Percentiles rank a stretch among this genome's conserved stretches.
These are phyloP conservation scores for Corapipo altera DNA, from an alignment of 2,113 vertebrate species.

Conservation along the genomic window DNA sequence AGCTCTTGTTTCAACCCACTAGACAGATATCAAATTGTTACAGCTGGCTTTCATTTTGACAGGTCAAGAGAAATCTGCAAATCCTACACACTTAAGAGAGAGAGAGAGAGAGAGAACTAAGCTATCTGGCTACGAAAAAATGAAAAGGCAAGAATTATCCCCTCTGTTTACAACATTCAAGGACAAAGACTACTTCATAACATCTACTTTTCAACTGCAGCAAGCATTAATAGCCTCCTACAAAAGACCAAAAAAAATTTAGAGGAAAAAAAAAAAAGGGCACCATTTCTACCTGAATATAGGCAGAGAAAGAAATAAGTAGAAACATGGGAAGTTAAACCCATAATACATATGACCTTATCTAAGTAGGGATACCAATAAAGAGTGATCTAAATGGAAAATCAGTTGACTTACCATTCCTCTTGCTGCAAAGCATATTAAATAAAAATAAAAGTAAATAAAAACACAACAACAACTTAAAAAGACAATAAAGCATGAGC, in stretches of 20 bases:
- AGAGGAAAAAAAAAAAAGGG: background rate
- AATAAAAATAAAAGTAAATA: background rate
- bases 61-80: background rate
- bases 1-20: background rate
- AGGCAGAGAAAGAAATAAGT: background rate
- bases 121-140: background rate
- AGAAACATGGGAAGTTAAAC: background rate
- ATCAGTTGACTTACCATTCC: background rate
- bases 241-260: background rate
- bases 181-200: background rate
- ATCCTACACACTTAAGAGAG: background rate
- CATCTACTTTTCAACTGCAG: background rate
- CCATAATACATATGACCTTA: background rate
- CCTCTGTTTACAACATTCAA: background rate
- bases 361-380: background rate
- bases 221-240: background rate
- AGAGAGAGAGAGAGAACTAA: too few species aligned
- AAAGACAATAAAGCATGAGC: background rate
- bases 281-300: background rate
- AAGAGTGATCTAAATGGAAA: background rate
- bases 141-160: background rate
- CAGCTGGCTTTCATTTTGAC: constrained; percentile 18
- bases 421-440: background rate
- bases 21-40: background rate
- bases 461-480: background rate